These are phyloP conservation scores for Zonitis immaculata DNA, from an alignment of 2,888 invertebrate genomes.

Conservation along the genomic window DNA sequence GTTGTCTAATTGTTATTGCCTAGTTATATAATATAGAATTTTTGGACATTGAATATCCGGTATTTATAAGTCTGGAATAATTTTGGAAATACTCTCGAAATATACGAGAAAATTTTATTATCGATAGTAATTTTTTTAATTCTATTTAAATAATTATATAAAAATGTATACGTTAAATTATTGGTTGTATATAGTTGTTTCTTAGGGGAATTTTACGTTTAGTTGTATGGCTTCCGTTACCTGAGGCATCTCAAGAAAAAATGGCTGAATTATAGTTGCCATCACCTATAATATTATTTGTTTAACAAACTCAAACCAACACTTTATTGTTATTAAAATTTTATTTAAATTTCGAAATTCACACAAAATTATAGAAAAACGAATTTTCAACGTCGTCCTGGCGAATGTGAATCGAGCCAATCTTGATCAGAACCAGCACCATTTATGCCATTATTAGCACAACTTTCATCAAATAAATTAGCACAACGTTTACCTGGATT, in stretches of 20 bases:
- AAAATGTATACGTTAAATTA: constrained; percentile 6
- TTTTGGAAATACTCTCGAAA: background rate
- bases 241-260: constrained; percentile 25
- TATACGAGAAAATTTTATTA: background rate
- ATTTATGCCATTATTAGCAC: constrained; percentile 50
- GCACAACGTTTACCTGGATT: background rate
- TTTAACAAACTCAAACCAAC: constrained; percentile 15
- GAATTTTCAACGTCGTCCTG: constrained; percentile 5
- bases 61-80: constrained; percentile 2
- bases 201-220: constrained; percentile 25
- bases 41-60: constrained; percentile 4
- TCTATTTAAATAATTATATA: background rate
- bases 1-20: background rate
- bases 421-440: constrained; percentile 46
- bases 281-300: constrained; percentile 11
- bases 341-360: background rate
- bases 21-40: background rate
- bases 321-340: constrained; percentile 4
- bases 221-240: constrained; percentile 26
- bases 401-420: constrained; percentile 13
- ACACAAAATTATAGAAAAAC: background rate
- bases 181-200: constrained; percentile 11
- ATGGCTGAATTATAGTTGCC: constrained; percentile 22
- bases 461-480: constrained; percentile 48
- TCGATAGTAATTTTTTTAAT: background rate